A percentile compares a stretch with the other conserved stretches of the same genome.
These are phyloP conservation scores for Ascaphus truei DNA, from an alignment of 2,113 vertebrate genomes.

Conservation along the genomic window DNA sequence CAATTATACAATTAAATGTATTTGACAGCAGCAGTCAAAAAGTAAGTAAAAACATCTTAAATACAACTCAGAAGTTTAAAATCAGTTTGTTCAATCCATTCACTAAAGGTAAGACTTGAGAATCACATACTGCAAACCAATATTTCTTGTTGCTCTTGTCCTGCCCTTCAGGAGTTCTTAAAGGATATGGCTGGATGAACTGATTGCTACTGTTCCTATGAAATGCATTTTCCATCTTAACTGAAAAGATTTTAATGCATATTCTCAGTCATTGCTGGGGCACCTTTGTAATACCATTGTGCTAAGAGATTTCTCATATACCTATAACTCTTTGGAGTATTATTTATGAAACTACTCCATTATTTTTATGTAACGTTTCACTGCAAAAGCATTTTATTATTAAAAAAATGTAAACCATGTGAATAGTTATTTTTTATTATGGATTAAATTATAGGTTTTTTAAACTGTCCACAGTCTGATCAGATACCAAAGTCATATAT, in stretches of 20 bases:
- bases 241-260: slow-evolving; percentile 7
- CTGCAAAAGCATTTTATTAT: too few relatives aligned
- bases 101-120: not conserved
- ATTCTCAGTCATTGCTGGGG: not conserved
- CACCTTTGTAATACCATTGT: not conserved
- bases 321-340: not conserved
- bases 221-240: slow-evolving; percentile 14
- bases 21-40: too few relatives aligned
- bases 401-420: too few relatives aligned
- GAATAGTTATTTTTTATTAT: too few relatives aligned
- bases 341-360: not conserved
- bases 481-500: too few relatives aligned
- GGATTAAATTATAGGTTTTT: too few relatives aligned
- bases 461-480: too few relatives aligned
- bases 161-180: slow-evolving; percentile 27
- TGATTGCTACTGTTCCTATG: slow-evolving; percentile 6
- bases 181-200: slow-evolving; percentile 18
- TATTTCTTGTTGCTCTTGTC: slow-evolving; percentile 11
- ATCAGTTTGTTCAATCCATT: slow-evolving; percentile 5
- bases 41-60: too few relatives aligned
- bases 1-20: too few relatives aligned
- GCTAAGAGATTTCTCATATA: not conserved
- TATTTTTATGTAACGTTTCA: too few relatives aligned
- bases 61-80: too few relatives aligned
- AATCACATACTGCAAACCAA: slow-evolving; percentile 1